Base-by-base conservation (phyloP, 1,140 invertebrate species). In the Magallana gigas region DNA sequence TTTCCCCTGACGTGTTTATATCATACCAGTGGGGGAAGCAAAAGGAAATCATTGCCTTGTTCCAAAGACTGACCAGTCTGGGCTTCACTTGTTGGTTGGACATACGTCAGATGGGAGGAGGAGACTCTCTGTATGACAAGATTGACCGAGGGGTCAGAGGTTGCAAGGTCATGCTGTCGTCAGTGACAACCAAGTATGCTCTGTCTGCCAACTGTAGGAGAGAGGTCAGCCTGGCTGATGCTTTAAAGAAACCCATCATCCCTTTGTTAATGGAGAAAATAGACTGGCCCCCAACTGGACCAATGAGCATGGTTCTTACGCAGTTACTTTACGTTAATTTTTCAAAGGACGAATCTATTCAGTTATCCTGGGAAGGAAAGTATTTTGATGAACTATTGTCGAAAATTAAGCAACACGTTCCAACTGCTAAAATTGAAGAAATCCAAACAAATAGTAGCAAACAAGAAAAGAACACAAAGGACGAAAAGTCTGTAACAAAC, bases 1-100 rank as follows among this genome's bases (percentile, higher is more conserved):
- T 48, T 1, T 90, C 90, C 8, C 92, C 93, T 23, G 89, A 91
- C 18, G 86, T 94, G 3, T 94, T 94, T 85, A 90, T 94, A 57
- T 94, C 93, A 7, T 94, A 94, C 87, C 94, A 94, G 85, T 94
- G 94, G 94, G 93, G 92, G 8, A 91, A 90, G 86, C 94, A 94
- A 89, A 87, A 91, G n/a, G 90, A 94, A 87, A 90, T 94, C 48
- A 90, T 88, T 71, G 85, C 85, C 11, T 76, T 94, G 82, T 93
- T 93, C 81, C 81, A 91, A 48, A 83, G 89, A 18, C 88, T 94
- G 60, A 90, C 87, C 16, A 83, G 88, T 8, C 84, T 91, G 18
- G 94, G 93, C 14, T 93, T 88, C 68, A 87, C 87, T 16, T 93
- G 93, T 85, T 94, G 94, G 94, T 90, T 94, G 92, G 94, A 94